Evolutionary conservation across 2,113 vertebrate genomes (phyloP).

Genomic region (Chaenogobius annularis): DNA sequence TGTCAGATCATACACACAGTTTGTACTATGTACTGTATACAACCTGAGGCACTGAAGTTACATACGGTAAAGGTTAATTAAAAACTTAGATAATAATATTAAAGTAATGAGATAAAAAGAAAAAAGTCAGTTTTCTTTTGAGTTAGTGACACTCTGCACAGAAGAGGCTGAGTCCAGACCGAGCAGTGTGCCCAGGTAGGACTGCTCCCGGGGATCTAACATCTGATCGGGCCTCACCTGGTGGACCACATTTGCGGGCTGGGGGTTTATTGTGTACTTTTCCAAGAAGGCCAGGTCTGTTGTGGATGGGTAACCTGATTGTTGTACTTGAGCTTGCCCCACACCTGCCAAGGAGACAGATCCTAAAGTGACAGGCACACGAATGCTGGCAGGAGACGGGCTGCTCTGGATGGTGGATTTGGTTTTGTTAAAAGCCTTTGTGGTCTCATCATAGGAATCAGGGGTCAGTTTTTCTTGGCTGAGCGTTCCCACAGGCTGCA

Average conservation of each 20-base stretch:
- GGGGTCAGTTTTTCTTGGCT: slow-evolving; percentile 78
- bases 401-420: slow-evolving; percentile 78
- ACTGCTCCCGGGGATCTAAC: slow-evolving; percentile 91
- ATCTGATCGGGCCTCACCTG: slow-evolving; percentile 91
- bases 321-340: slow-evolving; percentile 64
- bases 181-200: slow-evolving; percentile 90
- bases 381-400: slow-evolving; percentile 73
- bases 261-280: slow-evolving; percentile 93
- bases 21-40: too few species aligned
- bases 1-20: too few species aligned
- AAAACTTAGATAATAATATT: neutral
- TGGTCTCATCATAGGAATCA: slow-evolving; percentile 71
- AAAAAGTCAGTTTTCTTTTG: slow-evolving; percentile 72
- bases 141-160: slow-evolving; percentile 81
- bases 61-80: too few species aligned
- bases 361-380: slow-evolving; percentile 86
- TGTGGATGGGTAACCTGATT: slow-evolving; percentile 83
- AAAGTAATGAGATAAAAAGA: neutral
- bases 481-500: slow-evolving; percentile 59
- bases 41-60: too few species aligned
- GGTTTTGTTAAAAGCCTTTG: slow-evolving; percentile 79
- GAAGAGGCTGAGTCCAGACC: slow-evolving; percentile 84
- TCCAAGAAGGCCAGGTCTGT: slow-evolving; percentile 92
- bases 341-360: slow-evolving; percentile 82
- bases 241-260: slow-evolving; percentile 89